Evolutionary conservation across 2,113 vertebrate genomes (phyloP), one percentile per base, ranked within the genome.

Genomic region (Muscicapa adusta): DNA sequence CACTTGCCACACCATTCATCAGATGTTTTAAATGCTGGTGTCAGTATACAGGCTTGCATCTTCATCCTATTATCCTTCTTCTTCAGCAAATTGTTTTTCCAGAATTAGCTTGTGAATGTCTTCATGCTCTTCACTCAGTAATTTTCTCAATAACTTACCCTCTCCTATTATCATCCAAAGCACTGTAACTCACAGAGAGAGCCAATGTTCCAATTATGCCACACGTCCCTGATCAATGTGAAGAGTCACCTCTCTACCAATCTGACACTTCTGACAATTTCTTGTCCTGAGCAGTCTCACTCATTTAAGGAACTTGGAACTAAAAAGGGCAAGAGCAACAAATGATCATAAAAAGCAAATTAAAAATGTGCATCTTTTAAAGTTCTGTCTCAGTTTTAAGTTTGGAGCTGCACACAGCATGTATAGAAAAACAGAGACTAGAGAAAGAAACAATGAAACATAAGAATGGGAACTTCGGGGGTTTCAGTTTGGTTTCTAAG

Each of bases 81-180:
- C 65, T 20, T 36, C 33, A 88, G 31, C 5, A 66, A 83, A 80
- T 36, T 12, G 8, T 40, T 91, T 58, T 86, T 71, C 51, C 34
- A 62, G 51, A 91, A 72, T 56, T 73, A 70, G 29, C 63, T 77
- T 60, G 33, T 47, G 60, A 81, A 66, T 1, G 3, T 38, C 42
- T 79, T 88, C 34, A 65, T 48, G 66, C 8, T 61, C 48, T 75
- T 86, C 17, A 29, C 65, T 90, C 34, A 51, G 34, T 54, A 65
- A 83, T 95, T 81, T 79, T 85, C 68, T 72, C 65, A 94, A 53
- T 33, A 92, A 81, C 53, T 50, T 42, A 47, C 13, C 28, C 36
- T 82, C 48, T 78, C 26, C 50, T 70, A 34, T 76, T 79, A 89
- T 62, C 58, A 91, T 31, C 36, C 57, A 79, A 84, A 61, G 36